Percentiles rank a stretch among this genome's conserved stretches.
phyloP scores from a whole-genome alignment of 1,140 invertebrate species.

The Zaprionus africanus region DNA sequence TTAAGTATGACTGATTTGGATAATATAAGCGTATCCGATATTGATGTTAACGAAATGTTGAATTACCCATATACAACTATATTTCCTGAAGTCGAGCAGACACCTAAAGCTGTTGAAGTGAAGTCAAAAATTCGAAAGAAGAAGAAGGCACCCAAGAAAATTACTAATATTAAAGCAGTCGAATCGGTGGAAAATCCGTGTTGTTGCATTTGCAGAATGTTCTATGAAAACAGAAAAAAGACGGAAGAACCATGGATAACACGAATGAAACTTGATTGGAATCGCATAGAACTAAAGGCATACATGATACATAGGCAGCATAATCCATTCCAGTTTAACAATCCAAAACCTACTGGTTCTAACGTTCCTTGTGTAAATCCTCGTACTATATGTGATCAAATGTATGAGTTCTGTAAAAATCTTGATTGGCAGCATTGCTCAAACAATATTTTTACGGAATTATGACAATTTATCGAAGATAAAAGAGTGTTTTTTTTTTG shows the following conservation, averaged over 20 bases:
- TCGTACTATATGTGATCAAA: conserved; percentile 11
- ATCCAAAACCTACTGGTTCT: not conserved
- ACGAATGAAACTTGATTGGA: conserved; percentile 43
- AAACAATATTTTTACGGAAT: conserved; percentile 14
- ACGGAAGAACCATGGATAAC: conserved; percentile 37
- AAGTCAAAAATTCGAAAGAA: not conserved
- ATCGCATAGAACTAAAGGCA: conserved; percentile 44
- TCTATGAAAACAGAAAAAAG: not conserved
- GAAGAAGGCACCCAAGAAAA: not conserved
- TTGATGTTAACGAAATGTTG: conserved; percentile 1
- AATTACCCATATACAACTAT: conserved; percentile 13
- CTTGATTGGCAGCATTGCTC: conserved; percentile 15
- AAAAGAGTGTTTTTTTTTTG: conserved; percentile 7
- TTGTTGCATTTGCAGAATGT: conserved; percentile 2
- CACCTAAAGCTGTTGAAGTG: not conserved
- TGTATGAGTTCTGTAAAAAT: conserved; percentile 8
- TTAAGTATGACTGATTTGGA: not conserved
- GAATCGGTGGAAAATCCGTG: not conserved
- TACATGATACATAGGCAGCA: conserved; percentile 32
- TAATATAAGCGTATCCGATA: conserved; percentile 15
- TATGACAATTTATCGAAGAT: not conserved
- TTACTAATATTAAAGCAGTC: not conserved
- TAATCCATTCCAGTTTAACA: not conserved
- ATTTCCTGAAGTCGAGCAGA: not conserved
- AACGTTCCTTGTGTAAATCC: not conserved